Evolutionary conservation across 30 jellyfish, hydroid and myxozoan species (phyloP), one percentile per base, ranked within the genome.

Genomic region (Euphysa ruthae): DNA sequence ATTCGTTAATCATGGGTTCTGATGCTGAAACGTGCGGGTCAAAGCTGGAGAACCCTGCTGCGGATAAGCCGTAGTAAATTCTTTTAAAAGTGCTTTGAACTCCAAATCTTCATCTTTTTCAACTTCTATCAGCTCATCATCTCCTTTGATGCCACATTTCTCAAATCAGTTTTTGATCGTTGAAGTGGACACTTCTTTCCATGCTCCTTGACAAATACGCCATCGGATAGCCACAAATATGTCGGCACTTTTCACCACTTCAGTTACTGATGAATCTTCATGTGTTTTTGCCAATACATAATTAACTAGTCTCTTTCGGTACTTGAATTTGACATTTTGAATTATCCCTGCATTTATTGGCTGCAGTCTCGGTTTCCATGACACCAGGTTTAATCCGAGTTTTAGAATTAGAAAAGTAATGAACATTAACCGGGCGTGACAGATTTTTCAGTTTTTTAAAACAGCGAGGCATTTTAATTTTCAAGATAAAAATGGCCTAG

Each of bases 381-480:
- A 75, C 35, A 20, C 66, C 90, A 19, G 79, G 30, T 20, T 19
- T 63, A 76, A 66, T 75, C 85, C 90, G 66, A 6, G 90, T 54
- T 26, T 75, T 74, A 32, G 68, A 15, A 33, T 75, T 66, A 66
- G 27, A 21, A 65, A 8, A 65, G 49, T 75, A 38, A 35, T 63
- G 75, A 42, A 58, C 84, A 58, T 50, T 66, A 64, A 7, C 26
- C 31, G 86, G 87, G 27, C 84, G 28, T 10, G 60, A 25, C 49
- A 64, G 29, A 31, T 65, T 26, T 28, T 32, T 20, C 60, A 75
- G 27, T 21, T 50, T 46, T 49, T 49, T 66, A 83, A 73, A 62
- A 60, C 87, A 73, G 14, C 87, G 77, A 15, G 87, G 87, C 8
- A 24, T 52, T 43, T 69, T 32, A 27, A 58, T 20, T 52, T 69